These are phyloP conservation scores for Lindbergichthys nudifrons DNA, from an alignment of 2,797 vertebrate genomes.

Conservation along the genomic window DNA sequence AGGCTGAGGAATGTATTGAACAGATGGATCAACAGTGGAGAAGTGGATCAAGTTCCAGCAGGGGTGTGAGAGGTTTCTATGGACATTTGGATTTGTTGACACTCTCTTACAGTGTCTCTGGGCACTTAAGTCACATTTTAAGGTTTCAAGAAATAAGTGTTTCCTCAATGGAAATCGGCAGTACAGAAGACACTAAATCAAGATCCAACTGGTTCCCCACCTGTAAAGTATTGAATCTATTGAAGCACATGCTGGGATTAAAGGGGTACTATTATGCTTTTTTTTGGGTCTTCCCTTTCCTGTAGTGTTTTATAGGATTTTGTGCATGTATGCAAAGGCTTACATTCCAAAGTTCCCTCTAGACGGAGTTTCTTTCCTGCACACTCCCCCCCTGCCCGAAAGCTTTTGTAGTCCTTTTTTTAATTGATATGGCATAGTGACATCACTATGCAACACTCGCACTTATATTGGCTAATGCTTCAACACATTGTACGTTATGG, in stretches of 20 bases:
- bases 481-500: no score
- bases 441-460: no score
- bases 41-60: neutral
- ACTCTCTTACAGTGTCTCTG: neutral
- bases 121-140: neutral
- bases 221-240: conserved; percentile 2
- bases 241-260: neutral
- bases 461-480: no score
- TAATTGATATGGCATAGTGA: no score
- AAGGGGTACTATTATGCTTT: neutral
- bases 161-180: neutral
- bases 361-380: no score
- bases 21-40: neutral
- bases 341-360: no score
- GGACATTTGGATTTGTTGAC: neutral
- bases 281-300: no score
- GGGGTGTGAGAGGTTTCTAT: neutral
- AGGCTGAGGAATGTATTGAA: neutral
- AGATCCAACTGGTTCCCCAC: neutral
- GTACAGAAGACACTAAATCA: neutral
- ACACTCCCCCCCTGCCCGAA: no score
- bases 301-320: no score
- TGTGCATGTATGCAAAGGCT: no score
- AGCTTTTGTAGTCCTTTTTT: no score
- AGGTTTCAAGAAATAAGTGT: neutral